These are phyloP conservation scores for Zalophus californianus DNA, from an alignment of 2,797 vertebrate species.

Conservation along the genomic window DNA sequence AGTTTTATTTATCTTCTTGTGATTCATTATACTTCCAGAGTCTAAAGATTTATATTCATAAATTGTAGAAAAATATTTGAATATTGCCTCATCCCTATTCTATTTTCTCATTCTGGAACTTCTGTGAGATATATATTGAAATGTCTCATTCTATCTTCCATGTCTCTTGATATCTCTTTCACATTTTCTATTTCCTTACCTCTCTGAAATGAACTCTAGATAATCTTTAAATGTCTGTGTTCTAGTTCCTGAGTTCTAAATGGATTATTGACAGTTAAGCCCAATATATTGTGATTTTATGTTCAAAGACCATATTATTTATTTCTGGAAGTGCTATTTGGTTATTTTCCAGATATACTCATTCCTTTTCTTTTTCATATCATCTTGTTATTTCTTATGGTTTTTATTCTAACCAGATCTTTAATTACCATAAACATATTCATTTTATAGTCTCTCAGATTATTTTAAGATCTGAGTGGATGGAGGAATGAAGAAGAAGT, in stretches of 20 bases:
- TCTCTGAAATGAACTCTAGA: not conserved
- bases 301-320: not conserved
- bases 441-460: not conserved
- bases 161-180: not conserved
- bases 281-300: not conserved
- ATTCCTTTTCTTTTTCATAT: not conserved
- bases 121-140: not conserved
- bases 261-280: not conserved
- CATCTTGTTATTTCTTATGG: not conserved
- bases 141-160: not conserved
- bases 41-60: not conserved
- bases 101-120: not conserved
- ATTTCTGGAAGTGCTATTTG: not conserved
- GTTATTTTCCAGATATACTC: not conserved
- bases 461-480: not conserved
- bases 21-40: not conserved
- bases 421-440: not conserved
- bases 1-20: not conserved
- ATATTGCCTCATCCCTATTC: not conserved
- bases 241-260: not conserved
- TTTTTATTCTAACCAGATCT: not conserved
- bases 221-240: not conserved
- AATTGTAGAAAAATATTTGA: not conserved
- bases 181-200: not conserved
- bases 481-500: not conserved